These are phyloP conservation scores for Ictalurus punctatus DNA, from an alignment of 2,113 vertebrate genomes.

Conservation along the genomic window DNA sequence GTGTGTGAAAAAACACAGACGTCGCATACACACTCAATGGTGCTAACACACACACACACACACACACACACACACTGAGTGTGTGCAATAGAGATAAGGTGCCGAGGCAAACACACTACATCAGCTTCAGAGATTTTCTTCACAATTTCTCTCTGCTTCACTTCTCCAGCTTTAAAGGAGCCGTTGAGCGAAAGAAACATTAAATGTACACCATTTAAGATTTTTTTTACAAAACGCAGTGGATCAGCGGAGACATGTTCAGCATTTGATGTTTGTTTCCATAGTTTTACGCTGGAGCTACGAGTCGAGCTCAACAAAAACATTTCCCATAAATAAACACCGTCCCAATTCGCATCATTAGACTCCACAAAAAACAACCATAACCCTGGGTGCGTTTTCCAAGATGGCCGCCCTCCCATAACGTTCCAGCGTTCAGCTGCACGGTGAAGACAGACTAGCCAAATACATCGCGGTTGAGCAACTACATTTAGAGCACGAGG, in stretches of 20 bases:
- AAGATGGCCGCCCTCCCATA: neutral
- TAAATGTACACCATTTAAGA: neutral
- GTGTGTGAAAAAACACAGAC: neutral
- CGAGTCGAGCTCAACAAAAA: neutral
- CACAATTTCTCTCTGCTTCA: neutral
- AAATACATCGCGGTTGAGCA: neutral
- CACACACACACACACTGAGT: conserved; percentile 16
- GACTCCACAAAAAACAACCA: neutral
- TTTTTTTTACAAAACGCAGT: neutral
- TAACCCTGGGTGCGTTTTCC: neutral
- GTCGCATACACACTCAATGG: neutral
- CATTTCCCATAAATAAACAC: neutral
- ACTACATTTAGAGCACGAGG: neutral
- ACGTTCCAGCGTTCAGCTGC: neutral
- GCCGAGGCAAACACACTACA: conserved; percentile 15
- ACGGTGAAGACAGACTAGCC: neutral
- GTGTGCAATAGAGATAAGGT: conserved; percentile 41
- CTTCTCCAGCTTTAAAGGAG: neutral
- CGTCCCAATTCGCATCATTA: neutral
- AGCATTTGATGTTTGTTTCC: too few species aligned
- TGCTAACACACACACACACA: conserved; percentile 15
- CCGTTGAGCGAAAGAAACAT: neutral
- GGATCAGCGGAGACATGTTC: neutral
- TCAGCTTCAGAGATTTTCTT: conserved; percentile 31
- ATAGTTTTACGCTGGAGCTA: neutral